phyloP scores from a whole-genome alignment of 2,888 invertebrate species.

The Sarcophaga rosellei region DNA sequence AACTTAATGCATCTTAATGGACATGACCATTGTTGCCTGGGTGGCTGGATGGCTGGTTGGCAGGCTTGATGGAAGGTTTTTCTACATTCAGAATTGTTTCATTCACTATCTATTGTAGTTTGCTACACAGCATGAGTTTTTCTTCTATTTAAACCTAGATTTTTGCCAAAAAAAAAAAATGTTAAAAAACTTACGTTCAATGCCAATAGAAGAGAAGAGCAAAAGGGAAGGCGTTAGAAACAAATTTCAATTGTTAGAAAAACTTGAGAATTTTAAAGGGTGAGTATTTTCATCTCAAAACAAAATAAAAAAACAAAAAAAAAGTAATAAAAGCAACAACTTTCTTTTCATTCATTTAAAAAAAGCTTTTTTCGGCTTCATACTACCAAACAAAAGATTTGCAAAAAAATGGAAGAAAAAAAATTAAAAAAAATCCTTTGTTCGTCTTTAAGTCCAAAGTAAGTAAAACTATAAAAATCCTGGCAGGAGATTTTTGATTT shows the following conservation, averaged over 20 bases:
- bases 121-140: slow-evolving; percentile 49
- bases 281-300: slow-evolving; percentile 17
- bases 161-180: slow-evolving; percentile 6
- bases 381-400: slow-evolving; percentile 50
- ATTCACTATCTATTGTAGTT: slow-evolving; percentile 43
- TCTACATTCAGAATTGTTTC: neutral
- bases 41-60: slow-evolving; percentile 39
- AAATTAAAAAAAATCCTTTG: slow-evolving; percentile 13
- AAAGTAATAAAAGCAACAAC: slow-evolving; percentile 46
- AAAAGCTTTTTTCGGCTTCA: neutral
- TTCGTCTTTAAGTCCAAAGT: slow-evolving; percentile 42
- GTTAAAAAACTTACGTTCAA: slow-evolving; percentile 18
- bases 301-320: too few species aligned
- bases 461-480: slow-evolving; percentile 55
- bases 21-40: slow-evolving; percentile 62
- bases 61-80: neutral
- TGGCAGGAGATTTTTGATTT: slow-evolving; percentile 57
- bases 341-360: slow-evolving; percentile 53
- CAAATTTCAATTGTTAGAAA: slow-evolving; percentile 40
- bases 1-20: slow-evolving; percentile 67
- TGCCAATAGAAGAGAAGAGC: neutral
- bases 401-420: slow-evolving; percentile 9
- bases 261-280: slow-evolving; percentile 39
- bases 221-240: neutral
- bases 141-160: slow-evolving; percentile 28